These are phyloP conservation scores for Melanotus villosus DNA, from an alignment of 2,888 invertebrate species.

Conservation along the genomic window DNA sequence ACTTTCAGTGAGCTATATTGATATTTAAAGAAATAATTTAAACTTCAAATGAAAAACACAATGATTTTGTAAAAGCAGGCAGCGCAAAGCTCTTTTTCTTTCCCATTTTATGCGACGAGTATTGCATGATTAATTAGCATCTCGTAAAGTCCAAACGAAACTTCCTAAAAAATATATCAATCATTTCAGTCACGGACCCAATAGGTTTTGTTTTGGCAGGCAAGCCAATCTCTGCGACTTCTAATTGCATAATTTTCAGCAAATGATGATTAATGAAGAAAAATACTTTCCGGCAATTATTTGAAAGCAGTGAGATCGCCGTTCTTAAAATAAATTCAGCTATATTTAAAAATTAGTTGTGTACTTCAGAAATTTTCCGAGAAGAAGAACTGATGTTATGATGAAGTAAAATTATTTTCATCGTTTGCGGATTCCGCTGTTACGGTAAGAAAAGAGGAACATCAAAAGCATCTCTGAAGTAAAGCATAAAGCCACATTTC, in stretches of 20 bases:
- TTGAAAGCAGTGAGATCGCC: constrained; percentile 5
- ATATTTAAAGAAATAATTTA: too few relatives aligned
- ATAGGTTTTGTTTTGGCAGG: constrained; percentile 21
- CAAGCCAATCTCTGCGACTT: constrained; percentile 14
- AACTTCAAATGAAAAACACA: too few relatives aligned
- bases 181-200: background rate
- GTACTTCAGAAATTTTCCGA: too few relatives aligned
- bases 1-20: too few relatives aligned
- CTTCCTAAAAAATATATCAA: constrained; percentile 23
- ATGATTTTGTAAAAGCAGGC: too few relatives aligned
- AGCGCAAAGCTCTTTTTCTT: background rate
- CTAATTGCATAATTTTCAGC: constrained; percentile 24
- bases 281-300: constrained; percentile 11
- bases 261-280: constrained; percentile 25
- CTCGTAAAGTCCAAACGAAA: background rate
- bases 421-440: constrained; percentile 13
- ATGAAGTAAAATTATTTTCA: constrained; percentile 6
- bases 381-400: too few relatives aligned
- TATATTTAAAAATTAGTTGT: too few relatives aligned
- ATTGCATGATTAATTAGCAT: constrained; percentile 18
- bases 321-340: constrained; percentile 1
- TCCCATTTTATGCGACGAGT: constrained; percentile 1
- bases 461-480: constrained; percentile 34
- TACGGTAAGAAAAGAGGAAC: constrained; percentile 21
- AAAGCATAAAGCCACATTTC: constrained; percentile 42